These are phyloP conservation scores for Spodoptera picta DNA, from an alignment of 2,888 invertebrate genomes.

Conservation along the genomic window DNA sequence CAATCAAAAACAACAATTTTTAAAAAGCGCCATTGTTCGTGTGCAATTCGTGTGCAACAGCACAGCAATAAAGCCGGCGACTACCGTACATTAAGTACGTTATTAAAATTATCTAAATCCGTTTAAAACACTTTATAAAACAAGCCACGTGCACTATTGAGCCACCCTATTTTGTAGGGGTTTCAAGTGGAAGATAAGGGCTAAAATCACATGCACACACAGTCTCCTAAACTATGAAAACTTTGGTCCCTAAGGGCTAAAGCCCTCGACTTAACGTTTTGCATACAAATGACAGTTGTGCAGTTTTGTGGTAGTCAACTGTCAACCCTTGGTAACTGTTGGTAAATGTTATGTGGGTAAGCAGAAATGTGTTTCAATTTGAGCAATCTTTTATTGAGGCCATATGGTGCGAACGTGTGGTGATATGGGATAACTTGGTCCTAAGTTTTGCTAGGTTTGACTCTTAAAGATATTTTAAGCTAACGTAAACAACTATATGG, in stretches of 20 bases:
- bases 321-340: not conserved
- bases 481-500: too few species aligned
- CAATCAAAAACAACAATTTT: too few species aligned
- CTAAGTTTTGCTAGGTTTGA: too few species aligned
- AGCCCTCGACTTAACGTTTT: conserved; percentile 38
- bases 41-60: not conserved
- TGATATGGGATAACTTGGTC: too few species aligned
- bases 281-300: conserved; percentile 49
- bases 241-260: conserved; percentile 34
- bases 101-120: conserved; percentile 36
- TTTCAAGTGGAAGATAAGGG: conserved; percentile 42
- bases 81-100: conserved; percentile 13
- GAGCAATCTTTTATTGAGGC: too few species aligned
- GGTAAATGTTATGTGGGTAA: too few species aligned
- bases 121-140: conserved; percentile 47
- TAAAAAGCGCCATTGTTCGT: not conserved
- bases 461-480: too few species aligned
- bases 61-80: not conserved
- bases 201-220: conserved; percentile 34
- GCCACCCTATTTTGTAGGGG: conserved; percentile 27
- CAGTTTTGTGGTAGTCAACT: conserved; percentile 21
- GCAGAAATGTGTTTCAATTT: too few species aligned
- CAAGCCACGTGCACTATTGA: conserved; percentile 29
- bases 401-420: too few species aligned
- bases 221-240: conserved; percentile 28